phyloP scores from a whole-genome alignment of 2,113 vertebrate species.

The Hypocryptadius cinnamomeus region DNA sequence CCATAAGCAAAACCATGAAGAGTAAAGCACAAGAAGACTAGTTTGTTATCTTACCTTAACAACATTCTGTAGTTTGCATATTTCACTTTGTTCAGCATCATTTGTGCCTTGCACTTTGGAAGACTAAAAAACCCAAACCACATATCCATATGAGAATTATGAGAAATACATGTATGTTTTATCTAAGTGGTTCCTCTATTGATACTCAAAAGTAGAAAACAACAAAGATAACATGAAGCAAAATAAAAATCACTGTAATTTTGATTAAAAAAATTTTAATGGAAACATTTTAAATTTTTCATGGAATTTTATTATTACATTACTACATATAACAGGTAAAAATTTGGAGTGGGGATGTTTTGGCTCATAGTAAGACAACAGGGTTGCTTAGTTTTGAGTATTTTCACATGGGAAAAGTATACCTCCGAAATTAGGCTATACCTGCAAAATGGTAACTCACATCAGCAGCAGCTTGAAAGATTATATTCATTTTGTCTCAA shows the following conservation, averaged over 20 bases:
- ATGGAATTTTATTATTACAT: background rate
- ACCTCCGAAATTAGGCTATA: background rate
- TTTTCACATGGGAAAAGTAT: background rate
- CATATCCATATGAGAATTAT: background rate
- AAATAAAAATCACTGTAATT: background rate
- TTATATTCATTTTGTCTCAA: background rate
- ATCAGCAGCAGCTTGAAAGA: background rate
- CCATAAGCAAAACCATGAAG: background rate
- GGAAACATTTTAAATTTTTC: background rate
- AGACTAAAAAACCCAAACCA: conserved; percentile 61
- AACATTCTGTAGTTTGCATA: conserved; percentile 83
- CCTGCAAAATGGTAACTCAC: background rate
- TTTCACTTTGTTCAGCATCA: conserved; percentile 80
- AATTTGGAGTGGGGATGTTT: background rate
- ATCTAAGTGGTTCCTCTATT: background rate
- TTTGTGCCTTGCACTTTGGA: conserved; percentile 72
- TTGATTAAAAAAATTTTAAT: background rate
- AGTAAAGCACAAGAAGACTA: background rate
- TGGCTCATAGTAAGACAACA: background rate
- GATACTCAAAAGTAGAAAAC: background rate
- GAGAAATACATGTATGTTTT: background rate
- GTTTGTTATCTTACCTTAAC: conserved; percentile 78
- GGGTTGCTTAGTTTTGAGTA: background rate
- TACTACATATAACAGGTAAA: background rate
- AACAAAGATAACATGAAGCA: background rate